These are phyloP conservation scores for Coccyzus lansbergi DNA, from an alignment of 2,797 vertebrate genomes.

Conservation along the genomic window DNA sequence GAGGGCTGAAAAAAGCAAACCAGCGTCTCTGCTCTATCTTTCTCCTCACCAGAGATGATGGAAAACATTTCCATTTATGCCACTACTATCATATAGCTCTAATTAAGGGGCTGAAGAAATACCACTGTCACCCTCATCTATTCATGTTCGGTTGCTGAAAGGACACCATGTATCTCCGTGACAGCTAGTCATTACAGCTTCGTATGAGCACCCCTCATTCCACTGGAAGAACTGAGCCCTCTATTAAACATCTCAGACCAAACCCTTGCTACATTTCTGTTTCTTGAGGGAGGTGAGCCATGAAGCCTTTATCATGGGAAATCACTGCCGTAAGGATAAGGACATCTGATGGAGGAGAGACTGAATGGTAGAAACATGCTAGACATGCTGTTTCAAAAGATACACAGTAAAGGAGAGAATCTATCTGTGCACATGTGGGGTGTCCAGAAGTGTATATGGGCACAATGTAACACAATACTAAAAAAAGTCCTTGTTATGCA, in stretches of 20 bases:
- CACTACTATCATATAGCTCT: constrained; percentile 65
- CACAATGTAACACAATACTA: background rate
- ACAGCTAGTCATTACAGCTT: constrained; percentile 78
- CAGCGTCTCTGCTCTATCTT: constrained; percentile 16
- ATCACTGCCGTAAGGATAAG: background rate
- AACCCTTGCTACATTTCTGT: background rate
- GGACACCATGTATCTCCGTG: constrained; percentile 80
- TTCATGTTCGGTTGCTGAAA: constrained; percentile 73
- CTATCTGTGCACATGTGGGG: rapidly evolving
- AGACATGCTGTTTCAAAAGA: background rate
- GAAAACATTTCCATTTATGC: constrained; percentile 49
- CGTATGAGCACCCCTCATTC: constrained; percentile 37
- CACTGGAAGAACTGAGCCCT: constrained; percentile 5
- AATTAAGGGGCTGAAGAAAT: constrained; percentile 80
- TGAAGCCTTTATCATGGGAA: background rate
- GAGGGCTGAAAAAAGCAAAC: constrained; percentile 6
- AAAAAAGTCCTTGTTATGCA: background rate
- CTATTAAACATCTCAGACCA: background rate
- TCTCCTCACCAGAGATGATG: constrained; percentile 34
- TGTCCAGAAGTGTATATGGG: background rate
- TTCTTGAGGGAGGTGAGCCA: background rate
- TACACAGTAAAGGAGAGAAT: background rate
- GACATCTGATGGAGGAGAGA: background rate
- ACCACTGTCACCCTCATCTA: constrained; percentile 69
- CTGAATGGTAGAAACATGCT: background rate